Base-by-base conservation (phyloP, 2,888 invertebrate genomes). In the Bedellia somnulentella region DNA sequence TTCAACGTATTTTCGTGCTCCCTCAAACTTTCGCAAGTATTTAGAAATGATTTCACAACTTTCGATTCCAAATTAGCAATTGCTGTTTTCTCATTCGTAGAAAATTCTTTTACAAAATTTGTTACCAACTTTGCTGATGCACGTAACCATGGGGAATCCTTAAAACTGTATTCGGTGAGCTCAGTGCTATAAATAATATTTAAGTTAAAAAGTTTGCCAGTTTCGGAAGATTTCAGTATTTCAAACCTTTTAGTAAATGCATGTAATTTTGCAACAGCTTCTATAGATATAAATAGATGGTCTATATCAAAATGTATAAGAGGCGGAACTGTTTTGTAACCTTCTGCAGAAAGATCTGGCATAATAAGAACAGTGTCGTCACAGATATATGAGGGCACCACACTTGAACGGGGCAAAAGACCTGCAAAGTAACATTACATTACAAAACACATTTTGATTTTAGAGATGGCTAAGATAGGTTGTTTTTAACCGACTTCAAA, bases 251-350 rank as follows among this genome's bases (percentile, higher is more conserved):
- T n/a, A n/a, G n/a, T 55, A 2, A 57, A 49, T 0, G 71, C 70
- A 41, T 73, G 71, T 37, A 62, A 67, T 9, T 55, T 52, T 1
- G 70, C 71, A 3, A 67, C 14, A 2, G 64, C 39, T 0, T 49
- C 40, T 1, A 41, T 36, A 0, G 53, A 37, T 3, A 55, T 27
- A 24, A 53, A 29, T 4, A 45, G 40, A 34, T 71, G 68, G 15
- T 45, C 40, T 9, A 50, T 34, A 34, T 63, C 60, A 4, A 66
- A 39, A 4, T 47, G 15, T 8, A 53, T 37, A n/a, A n/a, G n/a
- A 13, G 41, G 38, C 1, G 50, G 43, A 3, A 42, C 37, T 0
- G 46, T 33, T 3, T 43, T 29, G 41, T 63, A 73, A 2, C 71
- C 70, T 10, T 49, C 42, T 2, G 36, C 29, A 0, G 49, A 35